Conservation (phyloP, 2,113 vertebrate genomes). For the Cryptotis parvus region DNA sequence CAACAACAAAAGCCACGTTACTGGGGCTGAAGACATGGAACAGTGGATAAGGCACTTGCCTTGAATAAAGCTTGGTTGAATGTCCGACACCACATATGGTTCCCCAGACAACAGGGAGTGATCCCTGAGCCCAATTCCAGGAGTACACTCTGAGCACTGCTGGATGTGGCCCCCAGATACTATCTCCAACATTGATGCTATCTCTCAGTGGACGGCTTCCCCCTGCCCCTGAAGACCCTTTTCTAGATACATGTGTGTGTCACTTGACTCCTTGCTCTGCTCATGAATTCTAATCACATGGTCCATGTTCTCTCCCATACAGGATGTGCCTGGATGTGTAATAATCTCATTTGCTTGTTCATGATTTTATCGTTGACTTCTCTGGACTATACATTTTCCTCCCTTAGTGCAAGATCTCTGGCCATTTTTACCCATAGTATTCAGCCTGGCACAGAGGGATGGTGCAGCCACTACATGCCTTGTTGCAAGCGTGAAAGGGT, state of each 20-base stretch:
- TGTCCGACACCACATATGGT: neutral
- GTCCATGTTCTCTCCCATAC: neutral
- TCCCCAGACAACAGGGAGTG: neutral
- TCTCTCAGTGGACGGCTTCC: neutral
- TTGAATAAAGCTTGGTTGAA: neutral
- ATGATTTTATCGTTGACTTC: neutral
- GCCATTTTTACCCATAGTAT: neutral
- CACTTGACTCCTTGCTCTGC: neutral
- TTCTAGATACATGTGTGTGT: neutral
- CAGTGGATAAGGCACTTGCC: no score
- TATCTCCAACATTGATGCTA: neutral
- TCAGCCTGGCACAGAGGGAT: neutral
- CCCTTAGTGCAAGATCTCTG: neutral
- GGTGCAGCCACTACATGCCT: rapidly evolving
- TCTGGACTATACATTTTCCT: neutral
- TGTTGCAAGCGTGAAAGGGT: neutral
- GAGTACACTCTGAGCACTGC: neutral
- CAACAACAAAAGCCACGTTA: no score
- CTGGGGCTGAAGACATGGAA: no score
- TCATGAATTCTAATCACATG: neutral
- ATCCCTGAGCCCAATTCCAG: neutral
- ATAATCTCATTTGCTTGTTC: neutral
- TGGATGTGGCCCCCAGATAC: neutral
- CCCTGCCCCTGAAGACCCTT: neutral
- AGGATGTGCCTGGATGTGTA: neutral